These are phyloP conservation scores for Labia minor DNA, from an alignment of 2,888 invertebrate genomes.

Conservation along the genomic window DNA sequence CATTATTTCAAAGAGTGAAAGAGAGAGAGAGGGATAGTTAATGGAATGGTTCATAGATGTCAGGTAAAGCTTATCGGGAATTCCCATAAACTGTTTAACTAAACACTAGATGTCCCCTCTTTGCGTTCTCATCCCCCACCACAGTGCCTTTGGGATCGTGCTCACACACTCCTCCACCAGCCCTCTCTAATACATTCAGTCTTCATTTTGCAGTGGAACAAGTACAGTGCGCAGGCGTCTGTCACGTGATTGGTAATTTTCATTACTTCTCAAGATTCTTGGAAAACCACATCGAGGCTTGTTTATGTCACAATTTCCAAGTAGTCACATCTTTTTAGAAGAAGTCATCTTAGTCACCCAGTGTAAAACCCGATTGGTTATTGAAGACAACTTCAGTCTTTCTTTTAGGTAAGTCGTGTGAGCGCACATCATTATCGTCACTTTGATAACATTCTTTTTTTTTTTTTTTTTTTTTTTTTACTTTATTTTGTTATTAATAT, in stretches of 20 bases:
- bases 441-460: background rate
- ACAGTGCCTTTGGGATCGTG: background rate
- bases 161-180: background rate
- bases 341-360: slow-evolving; percentile 3
- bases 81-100: background rate
- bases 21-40: no score
- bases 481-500: background rate
- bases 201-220: no score
- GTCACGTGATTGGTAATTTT: background rate
- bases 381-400: background rate
- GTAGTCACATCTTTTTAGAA: background rate
- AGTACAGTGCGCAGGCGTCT: background rate
- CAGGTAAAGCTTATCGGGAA: background rate
- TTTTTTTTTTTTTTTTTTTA: no score
- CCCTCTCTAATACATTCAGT: no score
- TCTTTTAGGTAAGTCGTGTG: background rate
- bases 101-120: background rate
- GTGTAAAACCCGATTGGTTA: background rate
- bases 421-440: background rate
- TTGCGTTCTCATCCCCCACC: background rate
- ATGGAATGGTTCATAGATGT: background rate
- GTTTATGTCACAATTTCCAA: slow-evolving; percentile 13
- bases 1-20: no score
- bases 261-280: background rate
- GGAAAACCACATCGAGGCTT: background rate